phyloP scores from a whole-genome alignment of 1,140 invertebrate genomes.

The Drosophila takahashii region DNA sequence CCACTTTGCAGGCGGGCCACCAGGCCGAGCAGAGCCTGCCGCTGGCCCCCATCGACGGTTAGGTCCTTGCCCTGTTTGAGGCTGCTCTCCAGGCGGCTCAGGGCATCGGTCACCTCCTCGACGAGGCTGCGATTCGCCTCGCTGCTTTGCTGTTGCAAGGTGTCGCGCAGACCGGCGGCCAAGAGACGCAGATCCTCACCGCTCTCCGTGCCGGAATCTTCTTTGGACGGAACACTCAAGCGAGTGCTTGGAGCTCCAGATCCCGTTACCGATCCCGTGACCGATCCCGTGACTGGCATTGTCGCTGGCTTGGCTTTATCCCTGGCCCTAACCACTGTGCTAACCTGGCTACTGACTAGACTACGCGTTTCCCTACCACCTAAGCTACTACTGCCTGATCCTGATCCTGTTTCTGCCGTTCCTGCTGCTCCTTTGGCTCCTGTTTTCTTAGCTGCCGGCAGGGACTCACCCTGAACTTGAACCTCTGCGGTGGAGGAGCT shows the following conservation, averaged over 20 bases:
- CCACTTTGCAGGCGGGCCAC: conserved; percentile 91
- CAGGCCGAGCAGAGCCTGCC: conserved; percentile 89
- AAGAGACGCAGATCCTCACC: conserved; percentile 87
- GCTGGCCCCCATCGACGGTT: conserved; percentile 86
- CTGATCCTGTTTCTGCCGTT: conserved; percentile 23
- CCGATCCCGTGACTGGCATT: conserved; percentile 21
- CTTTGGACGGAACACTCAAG: conserved; percentile 79
- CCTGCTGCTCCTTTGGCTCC: conserved; percentile 22
- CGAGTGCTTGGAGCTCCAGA: conserved; percentile 34
- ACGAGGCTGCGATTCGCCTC: conserved; percentile 86
- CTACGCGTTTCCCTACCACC: conserved; percentile 56
- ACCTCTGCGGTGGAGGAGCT: conserved; percentile 31
- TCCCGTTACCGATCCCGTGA: background rate
- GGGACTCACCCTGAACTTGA: conserved; percentile 73
- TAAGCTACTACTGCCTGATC: conserved; percentile 40
- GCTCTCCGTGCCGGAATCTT: conserved; percentile 89
- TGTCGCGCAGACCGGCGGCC: conserved; percentile 79
- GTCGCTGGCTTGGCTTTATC: conserved; percentile 48
- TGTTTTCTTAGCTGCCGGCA: conserved; percentile 35
- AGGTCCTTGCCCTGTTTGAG: conserved; percentile 87
- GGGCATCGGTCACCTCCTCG: conserved; percentile 91
- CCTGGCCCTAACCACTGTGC: conserved; percentile 53
- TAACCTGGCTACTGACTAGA: conserved; percentile 64
- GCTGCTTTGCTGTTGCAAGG: conserved; percentile 69
- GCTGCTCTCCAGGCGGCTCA: conserved; percentile 90